Evolutionary conservation across 2,113 vertebrate genomes (phyloP).

Genomic region (Vanacampus margaritifer): DNA sequence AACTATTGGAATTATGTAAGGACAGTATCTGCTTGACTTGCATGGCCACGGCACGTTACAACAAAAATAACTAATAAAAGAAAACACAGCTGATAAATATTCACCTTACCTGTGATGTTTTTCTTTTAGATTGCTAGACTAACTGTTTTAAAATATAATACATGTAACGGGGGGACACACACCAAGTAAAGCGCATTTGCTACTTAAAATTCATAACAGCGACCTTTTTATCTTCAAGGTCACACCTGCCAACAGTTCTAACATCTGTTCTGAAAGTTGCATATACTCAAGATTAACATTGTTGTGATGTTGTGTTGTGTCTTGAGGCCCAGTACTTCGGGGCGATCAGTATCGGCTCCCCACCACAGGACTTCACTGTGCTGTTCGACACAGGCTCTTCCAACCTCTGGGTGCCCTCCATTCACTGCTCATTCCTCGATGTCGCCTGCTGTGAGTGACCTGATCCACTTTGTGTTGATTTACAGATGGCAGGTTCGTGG

Average conservation of each 20-base stretch:
- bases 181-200: not conserved
- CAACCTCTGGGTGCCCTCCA: slow-evolving; percentile 87
- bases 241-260: not conserved
- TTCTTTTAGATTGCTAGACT: too few relatives aligned
- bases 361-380: slow-evolving; percentile 82
- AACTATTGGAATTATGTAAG: not conserved
- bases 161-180: too few relatives aligned
- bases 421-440: slow-evolving; percentile 74
- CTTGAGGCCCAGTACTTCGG: slow-evolving; percentile 85
- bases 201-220: not conserved
- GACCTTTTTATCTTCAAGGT: not conserved
- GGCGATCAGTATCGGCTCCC: slow-evolving; percentile 78
- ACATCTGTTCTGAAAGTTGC: not conserved
- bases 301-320: slow-evolving; percentile 2
- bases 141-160: too few relatives aligned
- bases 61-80: too few relatives aligned
- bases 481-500: not conserved
- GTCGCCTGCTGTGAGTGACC: slow-evolving; percentile 82
- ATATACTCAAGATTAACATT: not conserved
- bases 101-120: too few relatives aligned
- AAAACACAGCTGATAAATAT: too few relatives aligned
- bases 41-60: too few relatives aligned
- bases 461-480: not conserved
- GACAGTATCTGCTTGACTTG: not conserved
- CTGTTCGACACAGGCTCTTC: slow-evolving; percentile 88